A percentile compares a stretch with the other conserved stretches of the same genome.
These are phyloP conservation scores for Clarias magur DNA, from an alignment of 2,113 vertebrate genomes.

Conservation along the genomic window DNA sequence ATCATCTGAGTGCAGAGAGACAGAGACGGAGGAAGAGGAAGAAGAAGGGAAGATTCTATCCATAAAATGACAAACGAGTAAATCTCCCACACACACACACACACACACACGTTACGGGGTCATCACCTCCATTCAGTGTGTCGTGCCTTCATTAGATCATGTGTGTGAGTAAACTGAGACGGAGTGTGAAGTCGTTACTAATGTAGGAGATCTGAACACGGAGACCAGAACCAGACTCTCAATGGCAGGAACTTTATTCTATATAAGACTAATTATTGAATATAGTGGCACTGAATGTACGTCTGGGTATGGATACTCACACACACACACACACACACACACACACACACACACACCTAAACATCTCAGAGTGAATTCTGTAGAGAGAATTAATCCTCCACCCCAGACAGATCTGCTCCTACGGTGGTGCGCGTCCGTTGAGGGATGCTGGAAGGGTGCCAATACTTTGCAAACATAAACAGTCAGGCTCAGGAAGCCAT, in stretches of 20 bases:
- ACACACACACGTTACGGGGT: not conserved
- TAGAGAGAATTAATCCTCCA: not conserved
- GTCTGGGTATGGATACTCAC: not conserved
- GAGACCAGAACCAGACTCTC: not conserved
- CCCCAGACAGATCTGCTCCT: not conserved
- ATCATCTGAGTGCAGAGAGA: not conserved
- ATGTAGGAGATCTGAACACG: not conserved
- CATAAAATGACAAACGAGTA: not conserved
- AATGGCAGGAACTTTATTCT: not conserved
- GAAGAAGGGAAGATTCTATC: too few species aligned
- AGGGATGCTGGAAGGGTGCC: not conserved
- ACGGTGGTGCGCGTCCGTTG: not conserved
- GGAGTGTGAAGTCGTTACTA: too few species aligned
- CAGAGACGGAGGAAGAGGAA: too few species aligned
- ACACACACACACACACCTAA: slow-evolving; percentile 3
- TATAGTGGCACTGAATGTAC: not conserved
- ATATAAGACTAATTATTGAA: not conserved
- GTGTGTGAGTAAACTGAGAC: not conserved
- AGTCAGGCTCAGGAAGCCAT: not conserved
- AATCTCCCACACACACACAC: not conserved
- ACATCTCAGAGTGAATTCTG: not conserved
- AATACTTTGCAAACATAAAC: not conserved
- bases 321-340: not conserved
- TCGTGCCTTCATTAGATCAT: not conserved
- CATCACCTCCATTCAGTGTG: not conserved